These are phyloP conservation scores for Nephrotoma guestfalica DNA, from an alignment of 2,888 invertebrate genomes.

Conservation along the genomic window DNA sequence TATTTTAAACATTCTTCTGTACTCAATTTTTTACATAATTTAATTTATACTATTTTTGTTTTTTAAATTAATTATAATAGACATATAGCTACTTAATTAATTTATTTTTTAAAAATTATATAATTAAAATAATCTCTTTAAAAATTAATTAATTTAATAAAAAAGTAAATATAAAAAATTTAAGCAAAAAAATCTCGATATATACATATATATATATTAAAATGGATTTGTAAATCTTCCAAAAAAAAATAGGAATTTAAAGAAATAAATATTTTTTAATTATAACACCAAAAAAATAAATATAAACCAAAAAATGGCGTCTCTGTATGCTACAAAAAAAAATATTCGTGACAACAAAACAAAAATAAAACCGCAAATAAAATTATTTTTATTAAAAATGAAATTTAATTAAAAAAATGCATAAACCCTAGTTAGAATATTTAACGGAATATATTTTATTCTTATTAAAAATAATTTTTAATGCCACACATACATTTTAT, in stretches of 20 bases:
- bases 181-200: background rate
- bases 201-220: background rate
- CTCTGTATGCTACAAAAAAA: background rate
- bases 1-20: background rate
- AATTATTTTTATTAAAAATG: background rate
- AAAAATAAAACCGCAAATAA: background rate
- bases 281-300: background rate
- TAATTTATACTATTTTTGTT: background rate
- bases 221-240: constrained; percentile 3
- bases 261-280: background rate
- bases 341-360: background rate
- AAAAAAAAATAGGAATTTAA: constrained; percentile 3
- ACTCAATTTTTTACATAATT: background rate
- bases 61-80: background rate
- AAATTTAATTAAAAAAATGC: background rate
- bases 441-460: background rate
- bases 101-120: background rate
- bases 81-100: background rate
- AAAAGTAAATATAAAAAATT: background rate
- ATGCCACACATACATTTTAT: background rate
- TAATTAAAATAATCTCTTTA: background rate
- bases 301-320: background rate
- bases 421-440: background rate
- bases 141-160: background rate
- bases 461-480: background rate